Evolutionary conservation across 2,797 vertebrate genomes (phyloP).

Genomic region (Pelodytes ibericus): DNA sequence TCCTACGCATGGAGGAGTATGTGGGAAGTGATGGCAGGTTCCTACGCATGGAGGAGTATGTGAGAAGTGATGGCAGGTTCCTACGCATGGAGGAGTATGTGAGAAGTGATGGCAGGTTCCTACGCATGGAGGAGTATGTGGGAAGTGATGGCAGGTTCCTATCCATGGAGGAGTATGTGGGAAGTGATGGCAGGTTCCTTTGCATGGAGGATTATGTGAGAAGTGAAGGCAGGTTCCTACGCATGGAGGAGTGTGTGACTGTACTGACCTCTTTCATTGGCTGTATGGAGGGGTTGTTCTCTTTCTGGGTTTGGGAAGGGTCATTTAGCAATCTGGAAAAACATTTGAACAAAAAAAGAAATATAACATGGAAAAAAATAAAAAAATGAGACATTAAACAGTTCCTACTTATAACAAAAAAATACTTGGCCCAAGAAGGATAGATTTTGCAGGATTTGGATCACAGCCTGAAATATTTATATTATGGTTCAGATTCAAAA

Average conservation of each 20-base stretch:
- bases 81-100: no score
- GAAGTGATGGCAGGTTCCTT: no score
- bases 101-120: no score
- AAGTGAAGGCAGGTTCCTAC: no score
- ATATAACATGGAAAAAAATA: neutral
- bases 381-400: constrained; percentile 56
- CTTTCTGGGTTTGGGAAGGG: constrained; percentile 79
- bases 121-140: no score
- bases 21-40: no score
- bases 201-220: no score
- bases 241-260: neutral
- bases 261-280: constrained; percentile 82
- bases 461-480: constrained; percentile 15
- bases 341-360: constrained; percentile 41
- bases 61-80: no score
- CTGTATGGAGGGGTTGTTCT: constrained; percentile 80
- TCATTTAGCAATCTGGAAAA: constrained; percentile 84
- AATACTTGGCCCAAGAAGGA: constrained; percentile 43
- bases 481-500: constrained; percentile 27
- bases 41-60: no score
- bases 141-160: no score
- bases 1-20: no score
- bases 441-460: constrained; percentile 21
- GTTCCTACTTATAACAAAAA: constrained; percentile 41
- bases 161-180: no score